Conservation (phyloP, 2,888 invertebrate genomes). For the Plagodis dolabraria region DNA sequence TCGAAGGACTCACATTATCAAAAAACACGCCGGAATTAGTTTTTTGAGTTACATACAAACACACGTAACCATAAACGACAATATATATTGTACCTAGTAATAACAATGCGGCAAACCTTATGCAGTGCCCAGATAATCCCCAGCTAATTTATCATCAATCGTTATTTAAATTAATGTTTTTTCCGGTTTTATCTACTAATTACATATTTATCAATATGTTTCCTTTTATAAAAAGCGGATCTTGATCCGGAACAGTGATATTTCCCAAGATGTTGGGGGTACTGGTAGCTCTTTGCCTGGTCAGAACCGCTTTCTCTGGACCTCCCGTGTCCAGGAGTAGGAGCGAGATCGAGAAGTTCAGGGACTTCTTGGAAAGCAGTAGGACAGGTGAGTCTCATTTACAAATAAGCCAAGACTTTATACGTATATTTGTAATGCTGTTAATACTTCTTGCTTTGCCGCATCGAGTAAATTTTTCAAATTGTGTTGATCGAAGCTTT, state of each 20-base stretch:
- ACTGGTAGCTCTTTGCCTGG: slow-evolving; percentile 39
- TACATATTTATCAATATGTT: slow-evolving; percentile 8
- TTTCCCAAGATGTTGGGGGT: slow-evolving; percentile 43
- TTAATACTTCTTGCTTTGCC: no score
- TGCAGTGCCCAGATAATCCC: not conserved
- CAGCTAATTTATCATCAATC: slow-evolving; percentile 6
- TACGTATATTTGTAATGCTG: no score
- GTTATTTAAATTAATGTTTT: slow-evolving; percentile 1
- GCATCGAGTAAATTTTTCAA: no score
- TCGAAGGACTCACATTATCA: no score
- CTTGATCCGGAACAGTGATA: not conserved
- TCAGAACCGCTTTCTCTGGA: slow-evolving; percentile 44
- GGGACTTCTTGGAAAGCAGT: slow-evolving; percentile 49
- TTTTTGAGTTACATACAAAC: no score
- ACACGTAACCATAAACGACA: no score
- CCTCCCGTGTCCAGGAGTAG: slow-evolving; percentile 48
- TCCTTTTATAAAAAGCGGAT: slow-evolving; percentile 16
- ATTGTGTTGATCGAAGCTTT: no score
- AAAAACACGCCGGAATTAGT: no score
- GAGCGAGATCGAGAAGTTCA: slow-evolving; percentile 54
- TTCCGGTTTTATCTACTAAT: slow-evolving; percentile 11
- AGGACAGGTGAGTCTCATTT: slow-evolving; percentile 43
- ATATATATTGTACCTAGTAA: no score
- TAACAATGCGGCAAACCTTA: no score
- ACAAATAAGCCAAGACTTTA: no score